Conservation (phyloP, 2,113 vertebrate species). For the Chaenogobius annularis region DNA sequence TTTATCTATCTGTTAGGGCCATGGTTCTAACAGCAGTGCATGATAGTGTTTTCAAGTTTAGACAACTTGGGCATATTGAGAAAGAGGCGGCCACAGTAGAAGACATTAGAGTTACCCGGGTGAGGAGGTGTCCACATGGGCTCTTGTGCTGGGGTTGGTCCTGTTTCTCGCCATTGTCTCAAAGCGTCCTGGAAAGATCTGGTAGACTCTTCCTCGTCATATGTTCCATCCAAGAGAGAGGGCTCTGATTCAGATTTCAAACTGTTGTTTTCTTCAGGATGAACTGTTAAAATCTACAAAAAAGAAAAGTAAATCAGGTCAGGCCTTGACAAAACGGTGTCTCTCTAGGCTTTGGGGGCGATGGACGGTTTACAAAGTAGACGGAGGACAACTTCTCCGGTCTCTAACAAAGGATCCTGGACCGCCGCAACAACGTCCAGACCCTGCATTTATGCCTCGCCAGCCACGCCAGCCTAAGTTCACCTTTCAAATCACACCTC, state of each 20-base stretch:
- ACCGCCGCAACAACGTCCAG: too few species aligned
- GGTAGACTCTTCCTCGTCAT: slow-evolving; percentile 80
- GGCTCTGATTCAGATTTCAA: slow-evolving; percentile 21
- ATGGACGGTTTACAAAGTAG: too few species aligned
- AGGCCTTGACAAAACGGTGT: not conserved
- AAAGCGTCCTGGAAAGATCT: slow-evolving; percentile 82
- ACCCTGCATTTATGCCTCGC: too few species aligned
- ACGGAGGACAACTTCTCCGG: too few species aligned
- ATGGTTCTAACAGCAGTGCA: not conserved
- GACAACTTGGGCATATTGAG: too few species aligned
- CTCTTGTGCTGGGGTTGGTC: slow-evolving; percentile 52
- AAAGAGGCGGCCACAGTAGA: too few species aligned
- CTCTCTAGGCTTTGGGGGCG: too few species aligned
- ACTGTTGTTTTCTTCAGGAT: slow-evolving; percentile 52
- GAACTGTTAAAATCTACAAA: slow-evolving; percentile 59
- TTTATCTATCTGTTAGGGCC: too few species aligned
- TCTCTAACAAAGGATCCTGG: too few species aligned
- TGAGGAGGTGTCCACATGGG: slow-evolving; percentile 31
- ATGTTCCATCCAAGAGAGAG: slow-evolving; percentile 72
- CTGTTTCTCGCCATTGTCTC: slow-evolving; percentile 76
- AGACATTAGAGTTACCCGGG: slow-evolving; percentile 71
- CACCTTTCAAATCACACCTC: too few species aligned
- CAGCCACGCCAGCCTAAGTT: too few species aligned
- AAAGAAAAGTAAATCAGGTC: not conserved
- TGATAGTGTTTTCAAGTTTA: not conserved